Evolutionary conservation across 1,140 invertebrate genomes (phyloP).

Genomic region (Thaumatotibia leucotreta): DNA sequence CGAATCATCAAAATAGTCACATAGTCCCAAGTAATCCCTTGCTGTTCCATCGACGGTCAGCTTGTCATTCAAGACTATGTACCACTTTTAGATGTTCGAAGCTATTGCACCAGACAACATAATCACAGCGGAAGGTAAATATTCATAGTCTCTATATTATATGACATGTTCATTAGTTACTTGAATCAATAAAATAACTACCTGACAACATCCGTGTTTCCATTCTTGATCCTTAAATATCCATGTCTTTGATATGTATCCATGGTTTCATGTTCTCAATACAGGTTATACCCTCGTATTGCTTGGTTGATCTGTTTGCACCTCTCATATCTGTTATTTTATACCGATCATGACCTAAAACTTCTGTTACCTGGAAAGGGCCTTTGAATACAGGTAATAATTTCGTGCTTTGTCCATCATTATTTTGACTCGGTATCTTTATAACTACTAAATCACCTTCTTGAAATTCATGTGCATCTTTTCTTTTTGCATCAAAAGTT

Average conservation of each 20-base stretch:
- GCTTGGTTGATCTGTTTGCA: conserved; percentile 16
- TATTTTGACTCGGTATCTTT: conserved; percentile 25
- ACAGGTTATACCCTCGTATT: conserved; percentile 21
- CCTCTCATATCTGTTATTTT: conserved; percentile 25
- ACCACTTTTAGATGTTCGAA: too few species aligned
- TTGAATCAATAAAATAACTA: too few species aligned
- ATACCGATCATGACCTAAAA: conserved; percentile 41
- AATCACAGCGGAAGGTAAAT: too few species aligned
- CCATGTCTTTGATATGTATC: conserved; percentile 20
- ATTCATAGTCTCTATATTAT: too few species aligned
- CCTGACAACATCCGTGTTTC: conserved; percentile 26
- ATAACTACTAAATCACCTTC: conserved; percentile 28
- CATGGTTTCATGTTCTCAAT: conserved; percentile 31
- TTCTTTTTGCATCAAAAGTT: conserved; percentile 22
- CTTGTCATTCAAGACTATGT: too few species aligned
- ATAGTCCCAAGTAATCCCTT: too few species aligned
- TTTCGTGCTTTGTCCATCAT: conserved; percentile 35
- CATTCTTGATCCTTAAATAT: neutral
- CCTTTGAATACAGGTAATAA: conserved; percentile 35
- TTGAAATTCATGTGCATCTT: conserved; percentile 14
- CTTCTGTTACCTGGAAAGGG: conserved; percentile 36
- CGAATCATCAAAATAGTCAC: too few species aligned
- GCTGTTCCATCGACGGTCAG: too few species aligned
- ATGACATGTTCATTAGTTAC: too few species aligned
- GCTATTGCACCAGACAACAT: too few species aligned